Base-by-base conservation (phyloP, 2,797 vertebrate species). In the Xenopus petersii region DNA sequence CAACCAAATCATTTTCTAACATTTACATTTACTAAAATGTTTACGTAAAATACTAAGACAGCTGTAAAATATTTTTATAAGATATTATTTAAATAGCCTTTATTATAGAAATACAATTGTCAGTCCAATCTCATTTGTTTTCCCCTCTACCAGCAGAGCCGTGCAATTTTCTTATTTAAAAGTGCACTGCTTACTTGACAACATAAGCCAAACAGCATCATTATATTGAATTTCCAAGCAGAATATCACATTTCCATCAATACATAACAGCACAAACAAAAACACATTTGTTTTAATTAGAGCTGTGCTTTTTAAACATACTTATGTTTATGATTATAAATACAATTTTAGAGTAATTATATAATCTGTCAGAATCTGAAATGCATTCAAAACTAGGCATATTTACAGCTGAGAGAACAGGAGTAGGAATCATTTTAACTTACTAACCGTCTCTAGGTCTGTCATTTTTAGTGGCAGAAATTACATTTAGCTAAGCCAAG, bases 401-500 rank as follows among this genome's bases (percentile, higher is more conserved):
- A 73, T 70, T 73, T 64, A 73, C 46, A 70, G 68, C 80, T 77
- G 66, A 71, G 55, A 79, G 71, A 69, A 79, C 76, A 73, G 83
- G 74, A 79, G 71, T 70, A 86, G 56, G 80, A 82, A 84, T 84
- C 82, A 86, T 64, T 85, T 88, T 82, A 86, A 85, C 84, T 84
- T 76, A 80, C 77, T 85, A 76, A 82, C 87, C 84, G 79, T 87
- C 84, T 80, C 83, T 81, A 85, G 83, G 77, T 84, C 85, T 86
- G 83, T 87, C 77, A 86, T 85, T 90, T 87, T 88, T 83, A 83
- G 84, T 85, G 83, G 80, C 77, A 87, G 82, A 85, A 88, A 90
- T 86, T 83, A 86, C 82, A 85, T 87, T 89, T 67, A 84, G 83
- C 82, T 83, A 84, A 85, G 75, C 74, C 83, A 88, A 92, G 87